These are phyloP conservation scores for Erannis defoliaria DNA, from an alignment of 2,888 invertebrate species.

Conservation along the genomic window DNA sequence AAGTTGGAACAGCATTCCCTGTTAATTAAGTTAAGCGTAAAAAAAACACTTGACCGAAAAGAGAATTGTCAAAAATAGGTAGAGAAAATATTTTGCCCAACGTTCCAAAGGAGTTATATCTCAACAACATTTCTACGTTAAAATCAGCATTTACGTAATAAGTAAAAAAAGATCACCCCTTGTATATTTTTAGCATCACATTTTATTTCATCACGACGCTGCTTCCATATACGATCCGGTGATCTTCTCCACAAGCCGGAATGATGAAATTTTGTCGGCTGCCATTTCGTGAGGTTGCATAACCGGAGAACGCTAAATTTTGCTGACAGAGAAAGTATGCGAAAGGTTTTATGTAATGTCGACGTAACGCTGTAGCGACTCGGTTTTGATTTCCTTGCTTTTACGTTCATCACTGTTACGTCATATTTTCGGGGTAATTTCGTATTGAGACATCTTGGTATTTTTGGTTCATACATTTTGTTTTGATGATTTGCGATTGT, in stretches of 20 bases:
- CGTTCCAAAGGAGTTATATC: neutral
- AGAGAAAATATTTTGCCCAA: neutral
- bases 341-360: slow-evolving; percentile 84
- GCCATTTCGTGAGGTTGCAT: slow-evolving; percentile 81
- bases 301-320: slow-evolving; percentile 83
- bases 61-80: neutral
- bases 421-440: slow-evolving; percentile 73
- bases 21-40: neutral
- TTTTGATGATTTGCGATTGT: slow-evolving; percentile 19
- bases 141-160: slow-evolving; percentile 22
- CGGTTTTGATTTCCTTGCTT: slow-evolving; percentile 85
- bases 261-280: slow-evolving; percentile 84
- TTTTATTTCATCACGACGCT: slow-evolving; percentile 66
- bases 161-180: slow-evolving; percentile 53
- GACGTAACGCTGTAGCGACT: slow-evolving; percentile 81
- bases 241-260: slow-evolving; percentile 77
- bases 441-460: slow-evolving; percentile 58
- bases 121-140: slow-evolving; percentile 7
- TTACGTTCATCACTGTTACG: slow-evolving; percentile 80
- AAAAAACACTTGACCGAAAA: neutral
- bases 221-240: slow-evolving; percentile 72
- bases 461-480: slow-evolving; percentile 46
- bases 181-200: slow-evolving; percentile 54
- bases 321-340: slow-evolving; percentile 86
- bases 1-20: neutral